Conservation (phyloP, 2,113 vertebrate genomes). For the Donacobius atricapilla region DNA sequence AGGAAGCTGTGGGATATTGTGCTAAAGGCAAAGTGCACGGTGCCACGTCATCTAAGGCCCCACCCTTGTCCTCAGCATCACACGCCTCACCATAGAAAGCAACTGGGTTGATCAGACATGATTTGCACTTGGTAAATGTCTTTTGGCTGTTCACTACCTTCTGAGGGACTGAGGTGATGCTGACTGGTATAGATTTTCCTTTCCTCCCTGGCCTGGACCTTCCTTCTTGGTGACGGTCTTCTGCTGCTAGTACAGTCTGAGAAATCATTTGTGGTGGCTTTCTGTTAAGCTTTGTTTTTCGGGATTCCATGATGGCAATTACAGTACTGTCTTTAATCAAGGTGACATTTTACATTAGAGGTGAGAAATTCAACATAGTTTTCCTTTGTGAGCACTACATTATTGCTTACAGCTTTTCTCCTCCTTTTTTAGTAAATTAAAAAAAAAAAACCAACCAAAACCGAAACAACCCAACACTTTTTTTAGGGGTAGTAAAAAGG, state of each 20-base stretch:
- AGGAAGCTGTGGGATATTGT: neutral
- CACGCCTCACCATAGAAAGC: rapidly evolving
- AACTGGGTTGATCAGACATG: neutral
- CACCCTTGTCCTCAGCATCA: neutral
- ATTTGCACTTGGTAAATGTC: neutral
- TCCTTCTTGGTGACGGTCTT: neutral
- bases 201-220: neutral
- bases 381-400: neutral
- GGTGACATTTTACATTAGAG: neutral
- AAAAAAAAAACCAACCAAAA: neutral
- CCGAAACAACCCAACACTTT: neutral
- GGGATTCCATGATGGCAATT: neutral
- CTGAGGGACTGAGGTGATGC: neutral
- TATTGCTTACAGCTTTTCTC: neutral
- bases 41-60: neutral
- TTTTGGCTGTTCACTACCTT: neutral
- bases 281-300: neutral
- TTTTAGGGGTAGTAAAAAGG: neutral
- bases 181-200: neutral
- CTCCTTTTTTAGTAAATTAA: neutral
- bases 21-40: neutral
- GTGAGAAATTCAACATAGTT: neutral
- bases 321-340: neutral
- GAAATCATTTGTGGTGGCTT: neutral
- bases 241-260: neutral